Conservation (phyloP, 1,140 invertebrate species). For the Hyposmocoma kahamanoa region DNA sequence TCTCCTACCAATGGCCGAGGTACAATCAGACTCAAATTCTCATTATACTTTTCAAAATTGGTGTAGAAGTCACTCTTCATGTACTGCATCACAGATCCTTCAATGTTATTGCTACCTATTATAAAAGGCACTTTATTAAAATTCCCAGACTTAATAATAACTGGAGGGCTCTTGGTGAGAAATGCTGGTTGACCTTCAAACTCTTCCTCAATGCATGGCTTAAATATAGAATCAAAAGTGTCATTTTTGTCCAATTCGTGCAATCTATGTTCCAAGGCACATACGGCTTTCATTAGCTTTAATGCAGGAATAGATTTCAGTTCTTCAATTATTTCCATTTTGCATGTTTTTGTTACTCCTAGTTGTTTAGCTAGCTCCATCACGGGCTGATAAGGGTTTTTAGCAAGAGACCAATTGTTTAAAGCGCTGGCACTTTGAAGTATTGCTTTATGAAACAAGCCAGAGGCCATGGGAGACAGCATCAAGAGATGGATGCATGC, state of each 20-base stretch:
- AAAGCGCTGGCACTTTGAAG: constrained; percentile 55
- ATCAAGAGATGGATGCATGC: constrained; percentile 71
- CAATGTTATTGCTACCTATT: constrained; percentile 53
- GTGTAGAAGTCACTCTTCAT: constrained; percentile 35
- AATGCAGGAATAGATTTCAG: constrained; percentile 29
- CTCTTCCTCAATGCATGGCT: constrained; percentile 56
- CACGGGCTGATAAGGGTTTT: constrained; percentile 37
- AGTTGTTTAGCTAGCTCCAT: constrained; percentile 43
- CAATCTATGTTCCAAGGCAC: neutral
- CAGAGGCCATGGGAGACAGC: constrained; percentile 72
- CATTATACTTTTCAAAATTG: constrained; percentile 46
- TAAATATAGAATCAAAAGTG: constrained; percentile 44
- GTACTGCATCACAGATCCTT: constrained; percentile 34
- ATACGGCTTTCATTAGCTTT: constrained; percentile 36
- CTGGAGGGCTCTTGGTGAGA: constrained; percentile 40
- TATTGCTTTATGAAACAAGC: constrained; percentile 72
- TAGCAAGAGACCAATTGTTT: constrained; percentile 49
- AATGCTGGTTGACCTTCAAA: constrained; percentile 55
- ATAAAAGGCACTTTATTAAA: constrained; percentile 59
- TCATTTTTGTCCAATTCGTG: constrained; percentile 8
- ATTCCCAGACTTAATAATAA: constrained; percentile 51
- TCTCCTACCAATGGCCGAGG: constrained; percentile 35
- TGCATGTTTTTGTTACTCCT: constrained; percentile 33
- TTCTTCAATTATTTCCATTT: constrained; percentile 46
- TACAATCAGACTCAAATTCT: constrained; percentile 36